These are phyloP conservation scores for Aplodontia rufa DNA, from an alignment of 2,113 vertebrate species.

Conservation along the genomic window DNA sequence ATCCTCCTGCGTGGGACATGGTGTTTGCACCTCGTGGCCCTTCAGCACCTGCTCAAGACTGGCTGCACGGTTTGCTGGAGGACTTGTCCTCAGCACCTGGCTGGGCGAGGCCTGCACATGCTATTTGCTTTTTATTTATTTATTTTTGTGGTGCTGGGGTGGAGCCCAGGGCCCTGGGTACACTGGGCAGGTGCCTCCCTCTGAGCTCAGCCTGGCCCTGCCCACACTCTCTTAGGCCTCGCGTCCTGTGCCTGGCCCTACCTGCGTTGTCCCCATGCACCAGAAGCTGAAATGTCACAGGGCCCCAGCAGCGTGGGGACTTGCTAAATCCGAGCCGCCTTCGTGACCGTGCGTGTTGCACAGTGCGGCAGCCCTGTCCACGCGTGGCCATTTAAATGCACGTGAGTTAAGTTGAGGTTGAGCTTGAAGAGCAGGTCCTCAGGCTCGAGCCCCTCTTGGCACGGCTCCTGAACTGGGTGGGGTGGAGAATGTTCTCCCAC, in stretches of 20 bases:
- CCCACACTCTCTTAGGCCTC: background rate
- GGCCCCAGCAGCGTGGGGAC: fast-evolving
- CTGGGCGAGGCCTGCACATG: background rate
- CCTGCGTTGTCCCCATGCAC: too few relatives aligned
- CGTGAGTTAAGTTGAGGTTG: fast-evolving
- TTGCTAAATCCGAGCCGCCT: fast-evolving
- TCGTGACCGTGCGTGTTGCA: fast-evolving
- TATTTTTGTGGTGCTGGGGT: background rate
- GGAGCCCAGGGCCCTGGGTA: background rate
- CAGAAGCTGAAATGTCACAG: background rate
- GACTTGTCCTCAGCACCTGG: too few relatives aligned
- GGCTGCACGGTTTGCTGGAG: fast-evolving
- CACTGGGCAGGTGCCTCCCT: too few relatives aligned
- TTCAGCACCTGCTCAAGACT: too few relatives aligned
- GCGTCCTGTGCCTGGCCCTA: fast-evolving
- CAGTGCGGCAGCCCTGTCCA: fast-evolving
- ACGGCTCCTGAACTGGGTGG: fast-evolving
- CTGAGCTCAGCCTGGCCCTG: background rate
- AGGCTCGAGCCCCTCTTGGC: fast-evolving
- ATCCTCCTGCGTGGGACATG: too few relatives aligned
- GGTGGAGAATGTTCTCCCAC: fast-evolving
- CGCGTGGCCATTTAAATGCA: fast-evolving
- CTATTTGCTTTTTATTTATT: background rate
- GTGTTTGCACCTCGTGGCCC: background rate
- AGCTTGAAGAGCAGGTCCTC: too few relatives aligned